A percentile compares a stretch with the other conserved stretches of the same genome.
Evolutionary conservation across 2,888 invertebrate genomes (phyloP).

Genomic region (Sphinx pinastri): DNA sequence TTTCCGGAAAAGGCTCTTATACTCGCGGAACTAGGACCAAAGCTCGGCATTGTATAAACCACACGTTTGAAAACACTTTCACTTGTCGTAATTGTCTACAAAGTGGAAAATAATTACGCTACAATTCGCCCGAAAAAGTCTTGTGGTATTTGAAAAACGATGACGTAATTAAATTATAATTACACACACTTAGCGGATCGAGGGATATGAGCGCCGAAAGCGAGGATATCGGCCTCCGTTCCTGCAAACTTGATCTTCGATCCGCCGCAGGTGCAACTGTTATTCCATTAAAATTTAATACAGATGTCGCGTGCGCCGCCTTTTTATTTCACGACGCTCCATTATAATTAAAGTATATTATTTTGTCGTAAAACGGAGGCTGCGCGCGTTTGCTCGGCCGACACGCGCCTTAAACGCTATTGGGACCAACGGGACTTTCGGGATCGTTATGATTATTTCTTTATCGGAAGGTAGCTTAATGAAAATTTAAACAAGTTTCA

Average conservation of each 20-base stretch:
- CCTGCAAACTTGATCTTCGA: slow-evolving; percentile 56
- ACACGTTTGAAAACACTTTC: not conserved
- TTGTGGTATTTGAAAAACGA: slow-evolving; percentile 48
- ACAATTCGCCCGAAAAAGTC: slow-evolving; percentile 38
- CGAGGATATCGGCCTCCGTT: slow-evolving; percentile 57
- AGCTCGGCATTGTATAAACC: too few relatives aligned
- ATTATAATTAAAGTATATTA: slow-evolving; percentile 82
- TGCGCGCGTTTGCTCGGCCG: slow-evolving; percentile 54
- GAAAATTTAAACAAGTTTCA: slow-evolving; percentile 44
- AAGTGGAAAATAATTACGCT: slow-evolving; percentile 32
- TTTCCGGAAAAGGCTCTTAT: too few relatives aligned
- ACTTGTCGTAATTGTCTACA: not conserved
- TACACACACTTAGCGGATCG: slow-evolving; percentile 67
- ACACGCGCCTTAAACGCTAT: slow-evolving; percentile 65
- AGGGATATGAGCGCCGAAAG: slow-evolving; percentile 49
- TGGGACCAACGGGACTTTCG: slow-evolving; percentile 64
- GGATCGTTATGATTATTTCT: slow-evolving; percentile 61
- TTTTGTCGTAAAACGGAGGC: slow-evolving; percentile 76
- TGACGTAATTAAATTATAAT: slow-evolving; percentile 70
- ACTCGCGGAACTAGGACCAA: too few relatives aligned
- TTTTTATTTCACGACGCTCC: slow-evolving; percentile 75
- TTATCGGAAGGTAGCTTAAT: slow-evolving; percentile 53
- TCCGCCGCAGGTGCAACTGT: slow-evolving; percentile 72
- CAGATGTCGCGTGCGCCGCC: slow-evolving; percentile 80
- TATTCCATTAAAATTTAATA: slow-evolving; percentile 81